Conservation (phyloP, 2,888 invertebrate species). For the Caenorhabditis virilis region DNA sequence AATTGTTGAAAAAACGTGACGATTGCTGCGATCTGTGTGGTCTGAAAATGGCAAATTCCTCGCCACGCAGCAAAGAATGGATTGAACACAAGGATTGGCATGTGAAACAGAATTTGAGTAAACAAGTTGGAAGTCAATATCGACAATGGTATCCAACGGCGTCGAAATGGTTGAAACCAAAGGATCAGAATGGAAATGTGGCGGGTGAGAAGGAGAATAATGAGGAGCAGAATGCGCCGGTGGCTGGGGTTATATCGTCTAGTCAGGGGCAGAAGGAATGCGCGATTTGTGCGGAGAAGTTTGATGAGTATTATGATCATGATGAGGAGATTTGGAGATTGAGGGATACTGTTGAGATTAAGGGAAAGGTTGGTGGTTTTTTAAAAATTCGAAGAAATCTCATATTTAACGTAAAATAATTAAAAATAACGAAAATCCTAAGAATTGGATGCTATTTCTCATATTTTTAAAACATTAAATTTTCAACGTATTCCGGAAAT, state of each 20-base stretch:
- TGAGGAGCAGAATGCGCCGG: not conserved
- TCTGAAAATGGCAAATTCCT: slow-evolving; percentile 78
- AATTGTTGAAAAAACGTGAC: slow-evolving; percentile 78
- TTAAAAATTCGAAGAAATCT: not conserved
- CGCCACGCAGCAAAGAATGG: slow-evolving; percentile 28
- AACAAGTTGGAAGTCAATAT: slow-evolving; percentile 8
- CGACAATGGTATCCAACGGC: slow-evolving; percentile 25
- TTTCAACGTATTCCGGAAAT: too few species aligned
- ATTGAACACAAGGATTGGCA: slow-evolving; percentile 93
- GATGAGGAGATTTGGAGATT: slow-evolving; percentile 97
- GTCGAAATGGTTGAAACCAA: slow-evolving; percentile 7
- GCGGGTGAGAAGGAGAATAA: slow-evolving; percentile 3
- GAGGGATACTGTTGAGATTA: slow-evolving; percentile 42
- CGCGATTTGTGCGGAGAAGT: slow-evolving; percentile 87
- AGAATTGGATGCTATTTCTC: too few species aligned
- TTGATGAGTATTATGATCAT: slow-evolving; percentile 93
- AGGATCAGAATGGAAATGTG: slow-evolving; percentile 7
- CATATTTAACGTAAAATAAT: not conserved
- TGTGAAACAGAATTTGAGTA: slow-evolving; percentile 81
- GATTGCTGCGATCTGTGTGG: slow-evolving; percentile 97
- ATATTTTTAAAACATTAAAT: too few species aligned
- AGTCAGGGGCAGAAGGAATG: slow-evolving; percentile 74
- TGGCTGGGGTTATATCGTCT: slow-evolving; percentile 1
- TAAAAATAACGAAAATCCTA: not conserved
- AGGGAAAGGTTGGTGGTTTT: slow-evolving; percentile 45